Evolutionary conservation across 2,888 invertebrate genomes (phyloP), one percentile per base, ranked within the genome.

Genomic region (Phyllotreta cruciferae): DNA sequence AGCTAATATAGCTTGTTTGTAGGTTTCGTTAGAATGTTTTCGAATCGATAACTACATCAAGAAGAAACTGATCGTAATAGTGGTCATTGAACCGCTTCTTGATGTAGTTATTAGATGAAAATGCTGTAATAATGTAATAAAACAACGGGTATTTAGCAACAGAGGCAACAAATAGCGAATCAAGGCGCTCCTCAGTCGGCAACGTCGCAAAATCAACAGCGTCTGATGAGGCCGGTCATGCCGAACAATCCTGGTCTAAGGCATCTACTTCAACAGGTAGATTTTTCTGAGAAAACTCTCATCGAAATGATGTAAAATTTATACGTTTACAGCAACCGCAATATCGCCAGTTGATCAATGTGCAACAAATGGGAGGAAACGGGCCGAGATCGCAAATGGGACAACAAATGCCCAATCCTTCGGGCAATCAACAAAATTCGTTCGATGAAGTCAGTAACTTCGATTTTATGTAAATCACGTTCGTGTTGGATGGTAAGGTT

Each of bases 231-330:
- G 11, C 91, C 92, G n/a, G 78, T 77, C 47, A 86, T 89, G 80
- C 85, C 89, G 10, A 89, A 90, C 75, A 93, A 92, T 83, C 90
- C 93, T 0, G 93, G 93, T 0, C 83, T 94, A 8, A 81, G 92
- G 9, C 92, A 93, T 80, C 83, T 94, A 44, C 80, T 94, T 60
- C 93, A 94, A 78, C 91, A 91, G 85, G 90, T 90, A 83, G 66
- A 66, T 34, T 8, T 37, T 45, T 47, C 35, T 47, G 6, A 38
- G 9, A 38, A 38, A 38, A 38, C 6, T 38, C 8, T 6, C 8
- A 38, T 38, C 38, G 6, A 38, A 38, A 38, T 38, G 6, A 38
- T 7, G 9, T 38, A n/a, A n/a, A n/a, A 3, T 41, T 69, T 68
- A 78, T 5, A 4, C 9, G 71, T 64, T 74, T 83, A 74, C 81